Percentiles rank a stretch among this genome's conserved stretches.
These are phyloP conservation scores for Menidia menidia DNA, from an alignment of 2,797 vertebrate species.

Conservation along the genomic window DNA sequence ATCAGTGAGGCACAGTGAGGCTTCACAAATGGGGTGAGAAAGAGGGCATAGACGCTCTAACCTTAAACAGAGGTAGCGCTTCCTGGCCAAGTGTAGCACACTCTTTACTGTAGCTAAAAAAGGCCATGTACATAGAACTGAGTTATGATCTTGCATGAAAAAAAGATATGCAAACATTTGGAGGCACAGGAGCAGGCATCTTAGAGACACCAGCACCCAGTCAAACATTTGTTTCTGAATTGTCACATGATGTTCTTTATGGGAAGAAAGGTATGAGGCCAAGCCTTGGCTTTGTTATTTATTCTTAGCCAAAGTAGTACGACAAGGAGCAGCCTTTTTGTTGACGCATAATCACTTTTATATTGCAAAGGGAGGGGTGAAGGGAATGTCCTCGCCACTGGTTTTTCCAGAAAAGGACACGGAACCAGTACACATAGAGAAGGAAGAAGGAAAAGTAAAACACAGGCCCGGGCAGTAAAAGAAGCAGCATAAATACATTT, in stretches of 20 bases:
- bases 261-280: conserved; percentile 26
- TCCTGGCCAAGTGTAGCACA: conserved; percentile 17
- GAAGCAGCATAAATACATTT: background rate
- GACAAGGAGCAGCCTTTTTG: conserved; percentile 49
- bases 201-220: conserved; percentile 14
- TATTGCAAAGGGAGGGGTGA: conserved; percentile 32
- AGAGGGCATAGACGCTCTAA: conserved; percentile 25
- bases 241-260: conserved; percentile 20
- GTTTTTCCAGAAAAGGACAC: conserved; percentile 76
- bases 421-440: conserved; percentile 29
- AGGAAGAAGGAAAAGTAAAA: conserved; percentile 20
- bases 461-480: conserved; percentile 11
- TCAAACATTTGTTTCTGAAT: conserved; percentile 15
- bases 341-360: conserved; percentile 49
- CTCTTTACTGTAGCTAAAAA: background rate
- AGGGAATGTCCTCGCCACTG: conserved; percentile 20
- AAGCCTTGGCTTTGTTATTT: conserved; percentile 9
- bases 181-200: background rate
- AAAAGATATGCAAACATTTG: background rate
- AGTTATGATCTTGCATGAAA: background rate
- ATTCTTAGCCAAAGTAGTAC: conserved; percentile 58
- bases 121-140: background rate
- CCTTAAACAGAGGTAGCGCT: conserved; percentile 29
- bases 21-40: conserved; percentile 37
- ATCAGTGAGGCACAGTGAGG: conserved; percentile 55